phyloP scores from a whole-genome alignment of 1,140 invertebrate genomes.

The Stenopsyche tienmushanensis region DNA sequence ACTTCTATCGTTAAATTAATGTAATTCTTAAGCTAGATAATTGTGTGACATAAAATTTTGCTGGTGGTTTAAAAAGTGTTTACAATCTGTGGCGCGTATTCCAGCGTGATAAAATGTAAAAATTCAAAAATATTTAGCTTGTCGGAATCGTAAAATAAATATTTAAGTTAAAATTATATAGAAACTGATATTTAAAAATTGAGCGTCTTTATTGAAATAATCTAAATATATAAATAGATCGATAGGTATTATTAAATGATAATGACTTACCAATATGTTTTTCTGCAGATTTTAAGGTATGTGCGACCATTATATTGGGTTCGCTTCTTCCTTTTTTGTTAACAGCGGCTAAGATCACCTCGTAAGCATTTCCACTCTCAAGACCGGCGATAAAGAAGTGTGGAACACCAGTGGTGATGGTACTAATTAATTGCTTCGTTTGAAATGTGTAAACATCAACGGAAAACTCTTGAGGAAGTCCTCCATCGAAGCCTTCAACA shows the following conservation, averaged over 20 bases:
- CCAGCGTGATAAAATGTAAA: too few relatives aligned
- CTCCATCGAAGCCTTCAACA: slow-evolving; percentile 77
- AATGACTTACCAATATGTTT: slow-evolving; percentile 64
- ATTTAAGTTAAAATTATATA: too few relatives aligned
- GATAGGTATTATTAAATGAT: too few relatives aligned
- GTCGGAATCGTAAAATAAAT: too few relatives aligned
- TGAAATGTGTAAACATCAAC: slow-evolving; percentile 63
- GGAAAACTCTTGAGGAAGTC: slow-evolving; percentile 67
- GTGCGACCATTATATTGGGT: slow-evolving; percentile 57
- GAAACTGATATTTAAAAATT: too few relatives aligned
- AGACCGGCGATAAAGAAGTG: slow-evolving; percentile 60
- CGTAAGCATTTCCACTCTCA: slow-evolving; percentile 64
- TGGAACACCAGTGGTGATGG: slow-evolving; percentile 56
- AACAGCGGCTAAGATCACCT: slow-evolving; percentile 63
- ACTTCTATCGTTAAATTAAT: too few relatives aligned
- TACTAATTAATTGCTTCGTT: slow-evolving; percentile 56
- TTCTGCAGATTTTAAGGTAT: slow-evolving; percentile 70
- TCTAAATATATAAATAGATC: not conserved
- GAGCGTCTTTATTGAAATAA: too few relatives aligned
- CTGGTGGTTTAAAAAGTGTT: too few relatives aligned
- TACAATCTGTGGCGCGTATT: too few relatives aligned
- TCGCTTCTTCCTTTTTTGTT: slow-evolving; percentile 67
- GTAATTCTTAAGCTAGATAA: too few relatives aligned
- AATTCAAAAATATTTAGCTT: too few relatives aligned
- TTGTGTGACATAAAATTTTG: too few relatives aligned